Evolutionary conservation across 2,888 invertebrate species (phyloP).

Genomic region (Alloscopus bannaensis): DNA sequence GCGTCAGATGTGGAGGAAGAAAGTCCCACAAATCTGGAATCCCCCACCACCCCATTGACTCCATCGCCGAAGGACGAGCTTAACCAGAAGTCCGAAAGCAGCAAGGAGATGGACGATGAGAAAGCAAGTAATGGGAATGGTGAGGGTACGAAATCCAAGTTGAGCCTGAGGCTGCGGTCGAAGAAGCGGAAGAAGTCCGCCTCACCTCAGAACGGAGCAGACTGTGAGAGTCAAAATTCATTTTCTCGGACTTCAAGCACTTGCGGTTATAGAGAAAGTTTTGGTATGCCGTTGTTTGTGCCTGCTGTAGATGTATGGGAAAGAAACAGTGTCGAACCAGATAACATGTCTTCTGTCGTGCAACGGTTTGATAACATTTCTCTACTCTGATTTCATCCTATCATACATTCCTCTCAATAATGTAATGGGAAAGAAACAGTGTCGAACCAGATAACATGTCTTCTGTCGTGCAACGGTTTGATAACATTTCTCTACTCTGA

Average conservation of each 20-base stretch:
- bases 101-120: conserved; percentile 55
- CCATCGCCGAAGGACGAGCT: conserved; percentile 70
- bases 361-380: neutral
- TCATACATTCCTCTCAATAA: too few species aligned
- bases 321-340: conserved; percentile 39
- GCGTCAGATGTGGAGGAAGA: conserved; percentile 77
- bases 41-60: conserved; percentile 67
- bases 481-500: too few species aligned
- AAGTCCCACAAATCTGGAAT: conserved; percentile 46
- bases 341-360: conserved; percentile 14
- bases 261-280: conserved; percentile 87
- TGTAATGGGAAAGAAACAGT: neutral
- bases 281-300: conserved; percentile 74
- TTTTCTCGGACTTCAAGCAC: conserved; percentile 90
- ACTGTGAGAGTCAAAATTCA: conserved; percentile 78
- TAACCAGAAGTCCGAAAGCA: conserved; percentile 43
- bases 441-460: neutral
- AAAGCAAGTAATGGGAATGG: conserved; percentile 58
- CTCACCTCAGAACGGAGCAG: conserved; percentile 72
- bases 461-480: neutral
- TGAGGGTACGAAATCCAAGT: conserved; percentile 58
- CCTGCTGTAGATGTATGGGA: conserved; percentile 50
- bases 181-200: conserved; percentile 70
- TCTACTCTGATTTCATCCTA: too few species aligned
- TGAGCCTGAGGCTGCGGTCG: conserved; percentile 68